Evolutionary conservation across 2,797 vertebrate genomes (phyloP), one percentile per base, ranked within the genome.

Genomic region (Harpagifer antarcticus): DNA sequence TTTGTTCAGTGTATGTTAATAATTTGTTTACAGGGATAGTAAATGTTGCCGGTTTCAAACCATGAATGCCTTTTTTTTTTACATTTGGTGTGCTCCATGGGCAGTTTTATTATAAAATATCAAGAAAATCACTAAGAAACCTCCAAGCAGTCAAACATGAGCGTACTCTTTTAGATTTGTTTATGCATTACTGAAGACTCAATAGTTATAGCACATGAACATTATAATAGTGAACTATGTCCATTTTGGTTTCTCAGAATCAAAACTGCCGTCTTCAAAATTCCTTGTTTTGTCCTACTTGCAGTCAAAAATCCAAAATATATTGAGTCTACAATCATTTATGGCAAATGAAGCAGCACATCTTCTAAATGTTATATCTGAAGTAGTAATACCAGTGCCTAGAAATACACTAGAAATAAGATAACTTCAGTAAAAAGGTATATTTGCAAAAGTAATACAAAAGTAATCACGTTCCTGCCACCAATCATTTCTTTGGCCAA

Each of bases 171-270:
- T 47, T 52, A 31, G 23, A 63, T 33, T 71, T 64, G 47, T 6
- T 43, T 27, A 59, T 55, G 59, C 49, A 43, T 74, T 58, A 40
- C 19, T 78, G 45, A 79, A 40, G 37, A 44, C 33, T 37, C 33
- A 37, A 37, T 37, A 37, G 33, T 37, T 37, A 37, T 9, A 37
- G 33, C 33, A 37, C 33, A 7, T 37, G 33, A 37, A 37, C 8
- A 37, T 37, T 7, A 37, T 37, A 37, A 37, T 37, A 8, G 27
- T 27, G 27, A 27, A 27, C 4, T 1, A 9, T 9, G 33, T 37
- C 8, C 6, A 37, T 37, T 37, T 37, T 37, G 1, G 8, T 9
- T 43, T 48, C 63, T 8, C 42, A 31, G 3, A 50, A 43, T 20
- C 16, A 16, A 37, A 37, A 47, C 9, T 33, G n/a, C 16, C 19